phyloP scores from a whole-genome alignment of 2,113 vertebrate species.

The Lichenostomus cassidix region DNA sequence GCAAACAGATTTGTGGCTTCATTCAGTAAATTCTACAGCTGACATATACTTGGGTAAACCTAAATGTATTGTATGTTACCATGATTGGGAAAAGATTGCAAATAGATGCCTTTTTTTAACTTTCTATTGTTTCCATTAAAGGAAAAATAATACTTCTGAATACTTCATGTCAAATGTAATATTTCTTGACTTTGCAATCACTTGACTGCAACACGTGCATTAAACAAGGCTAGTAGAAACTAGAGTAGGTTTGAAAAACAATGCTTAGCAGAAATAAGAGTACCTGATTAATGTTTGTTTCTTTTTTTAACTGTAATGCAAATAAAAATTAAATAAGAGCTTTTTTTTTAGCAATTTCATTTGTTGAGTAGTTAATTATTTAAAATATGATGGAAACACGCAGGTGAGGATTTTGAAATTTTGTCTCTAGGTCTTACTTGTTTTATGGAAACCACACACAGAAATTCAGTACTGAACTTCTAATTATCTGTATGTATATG shows the following conservation, averaged over 20 bases:
- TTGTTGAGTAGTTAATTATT: constrained; percentile 6
- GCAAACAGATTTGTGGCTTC: not conserved
- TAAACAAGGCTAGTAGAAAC: not conserved
- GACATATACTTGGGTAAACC: not conserved
- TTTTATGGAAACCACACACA: not conserved
- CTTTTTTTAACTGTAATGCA: not conserved
- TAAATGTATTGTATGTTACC: not conserved
- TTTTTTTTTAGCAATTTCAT: not conserved
- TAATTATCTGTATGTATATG: not conserved
- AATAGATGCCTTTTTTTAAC: not conserved
- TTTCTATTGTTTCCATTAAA: not conserved
- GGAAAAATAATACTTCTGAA: not conserved
- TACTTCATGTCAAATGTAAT: not conserved
- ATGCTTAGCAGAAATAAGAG: not conserved
- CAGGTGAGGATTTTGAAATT: constrained; percentile 34
- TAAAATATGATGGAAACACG: not conserved
- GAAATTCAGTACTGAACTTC: not conserved
- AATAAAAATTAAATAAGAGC: not conserved
- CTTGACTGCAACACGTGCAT: not conserved
- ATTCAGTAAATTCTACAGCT: not conserved
- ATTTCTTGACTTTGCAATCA: not conserved
- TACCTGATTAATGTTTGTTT: not conserved
- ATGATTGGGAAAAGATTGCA: not conserved
- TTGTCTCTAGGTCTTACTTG: not conserved
- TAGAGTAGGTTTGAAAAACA: not conserved